Evolutionary conservation across 2,797 vertebrate genomes (phyloP).

Genomic region (Ptychadena robeensis): DNA sequence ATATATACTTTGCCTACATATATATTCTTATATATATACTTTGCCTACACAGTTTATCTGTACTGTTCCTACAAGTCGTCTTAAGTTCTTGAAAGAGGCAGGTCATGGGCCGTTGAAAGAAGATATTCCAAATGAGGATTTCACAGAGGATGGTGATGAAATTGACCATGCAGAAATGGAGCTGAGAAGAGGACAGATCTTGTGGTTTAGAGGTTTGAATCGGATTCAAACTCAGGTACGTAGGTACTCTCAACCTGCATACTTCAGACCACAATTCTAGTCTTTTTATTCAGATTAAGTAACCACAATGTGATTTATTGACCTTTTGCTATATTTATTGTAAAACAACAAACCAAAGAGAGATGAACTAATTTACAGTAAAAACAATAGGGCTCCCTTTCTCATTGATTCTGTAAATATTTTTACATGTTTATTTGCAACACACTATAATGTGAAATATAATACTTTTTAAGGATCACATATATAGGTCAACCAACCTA

Average conservation of each 20-base stretch:
- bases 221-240: slow-evolving; percentile 98
- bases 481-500: no score
- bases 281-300: no score
- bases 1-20: no score
- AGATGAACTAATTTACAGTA: neutral
- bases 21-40: neutral
- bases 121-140: slow-evolving; percentile 85
- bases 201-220: slow-evolving; percentile 99
- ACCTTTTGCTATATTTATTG: no score
- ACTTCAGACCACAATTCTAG: no score
- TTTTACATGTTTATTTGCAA: no score
- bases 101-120: slow-evolving; percentile 91
- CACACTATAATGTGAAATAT: no score
- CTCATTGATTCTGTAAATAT: neutral
- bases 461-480: no score
- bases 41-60: slow-evolving; percentile 82
- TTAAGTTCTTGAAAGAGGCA: slow-evolving; percentile 96
- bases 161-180: slow-evolving; percentile 98
- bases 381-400: neutral
- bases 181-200: slow-evolving; percentile 92
- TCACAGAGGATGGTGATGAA: slow-evolving; percentile 87
- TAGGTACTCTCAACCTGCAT: neutral
- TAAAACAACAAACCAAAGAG: neutral
- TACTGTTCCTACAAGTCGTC: slow-evolving; percentile 86
- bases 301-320: no score